Evolutionary conservation across 2,113 vertebrate genomes (phyloP), one percentile per base, ranked within the genome.

Genomic region (Chauna torquata): DNA sequence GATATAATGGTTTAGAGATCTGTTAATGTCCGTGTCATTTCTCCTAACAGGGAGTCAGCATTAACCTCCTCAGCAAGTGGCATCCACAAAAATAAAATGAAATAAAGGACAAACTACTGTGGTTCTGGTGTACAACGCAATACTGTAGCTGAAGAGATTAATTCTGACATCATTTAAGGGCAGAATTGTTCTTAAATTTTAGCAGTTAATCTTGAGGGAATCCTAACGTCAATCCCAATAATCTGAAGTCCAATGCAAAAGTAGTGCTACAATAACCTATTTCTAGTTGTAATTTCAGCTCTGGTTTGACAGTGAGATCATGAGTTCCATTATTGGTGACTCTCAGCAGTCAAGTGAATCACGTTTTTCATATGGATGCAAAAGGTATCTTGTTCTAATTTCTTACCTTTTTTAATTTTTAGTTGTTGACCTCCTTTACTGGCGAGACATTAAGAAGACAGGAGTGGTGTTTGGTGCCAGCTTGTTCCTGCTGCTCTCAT

Each of bases 361-460:
- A 12, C 28, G 34, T 82, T 44, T 91, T 82, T 49, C 19, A 1
- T 65, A 7, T 22, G 40, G 42, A 27, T 84, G 80, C 61, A 44
- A 62, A 80, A 92, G 50, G 34, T 34, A 38, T 16, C 92, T 70
- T n/a, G 58, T 94, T 94, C 94, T 98, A 92, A 98, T 85, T 69
- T 94, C 74, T 68, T 66, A 19, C 55, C 82, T 92, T 93, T 81
- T 77, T 93, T 36, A 8, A 87, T 83, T 97, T 96, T 59, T 95
- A 99, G 99, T 99, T 98, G 98, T 99, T 97, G 99, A 99, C 96
- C 99, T 99, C 90, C 98, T 99, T 95, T 99, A 99, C 98, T 99
- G 99, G 99, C 99, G 99, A 86, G 99, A 99, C 96, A 98, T 99
- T 94, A 99, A 99, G 99, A 99, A 98, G 97, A 99, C 99, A 0